Evolutionary conservation across 1,140 invertebrate species (phyloP).

Genomic region (Orussus abietinus): DNA sequence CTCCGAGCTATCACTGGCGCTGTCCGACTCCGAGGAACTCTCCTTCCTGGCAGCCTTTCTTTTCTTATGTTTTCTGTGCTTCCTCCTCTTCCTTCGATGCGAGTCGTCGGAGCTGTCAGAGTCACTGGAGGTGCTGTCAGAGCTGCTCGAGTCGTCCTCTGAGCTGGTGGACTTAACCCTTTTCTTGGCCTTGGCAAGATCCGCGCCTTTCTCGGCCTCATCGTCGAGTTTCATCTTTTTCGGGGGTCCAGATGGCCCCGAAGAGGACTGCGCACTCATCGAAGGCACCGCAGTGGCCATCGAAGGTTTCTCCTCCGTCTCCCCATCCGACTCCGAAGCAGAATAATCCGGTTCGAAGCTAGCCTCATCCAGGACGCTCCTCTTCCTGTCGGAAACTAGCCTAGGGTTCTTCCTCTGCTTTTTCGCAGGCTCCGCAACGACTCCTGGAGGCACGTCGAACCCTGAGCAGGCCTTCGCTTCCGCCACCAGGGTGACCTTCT

Average conservation of each 20-base stretch:
- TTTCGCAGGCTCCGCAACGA: constrained; percentile 22
- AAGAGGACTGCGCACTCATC: no score
- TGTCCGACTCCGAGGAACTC: constrained; percentile 43
- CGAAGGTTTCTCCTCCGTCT: constrained; percentile 31
- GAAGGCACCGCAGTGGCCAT: constrained; percentile 16
- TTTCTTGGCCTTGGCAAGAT: no score
- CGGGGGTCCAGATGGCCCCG: constrained; percentile 10
- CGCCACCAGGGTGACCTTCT: constrained; percentile 8
- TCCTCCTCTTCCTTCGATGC: constrained; percentile 45
- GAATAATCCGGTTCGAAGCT: constrained; percentile 75
- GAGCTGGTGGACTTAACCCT: constrained; percentile 30
- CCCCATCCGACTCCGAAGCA: constrained; percentile 51
- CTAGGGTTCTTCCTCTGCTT: constrained; percentile 42
- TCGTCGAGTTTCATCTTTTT: constrained; percentile 41
- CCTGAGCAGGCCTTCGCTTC: constrained; percentile 13
- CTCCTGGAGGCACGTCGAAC: constrained; percentile 22
- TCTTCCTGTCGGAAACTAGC: constrained; percentile 57
- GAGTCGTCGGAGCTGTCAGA: constrained; percentile 49
- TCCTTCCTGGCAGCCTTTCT: constrained; percentile 39
- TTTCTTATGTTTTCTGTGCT: constrained; percentile 48
- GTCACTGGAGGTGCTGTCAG: constrained; percentile 32
- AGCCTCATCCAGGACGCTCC: constrained; percentile 65
- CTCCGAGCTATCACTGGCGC: constrained; percentile 46
- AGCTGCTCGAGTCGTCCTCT: constrained; percentile 37
- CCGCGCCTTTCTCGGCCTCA: constrained; percentile 19